These are phyloP conservation scores for Vireo griseus DNA, from an alignment of 2,797 vertebrate species.

Conservation along the genomic window DNA sequence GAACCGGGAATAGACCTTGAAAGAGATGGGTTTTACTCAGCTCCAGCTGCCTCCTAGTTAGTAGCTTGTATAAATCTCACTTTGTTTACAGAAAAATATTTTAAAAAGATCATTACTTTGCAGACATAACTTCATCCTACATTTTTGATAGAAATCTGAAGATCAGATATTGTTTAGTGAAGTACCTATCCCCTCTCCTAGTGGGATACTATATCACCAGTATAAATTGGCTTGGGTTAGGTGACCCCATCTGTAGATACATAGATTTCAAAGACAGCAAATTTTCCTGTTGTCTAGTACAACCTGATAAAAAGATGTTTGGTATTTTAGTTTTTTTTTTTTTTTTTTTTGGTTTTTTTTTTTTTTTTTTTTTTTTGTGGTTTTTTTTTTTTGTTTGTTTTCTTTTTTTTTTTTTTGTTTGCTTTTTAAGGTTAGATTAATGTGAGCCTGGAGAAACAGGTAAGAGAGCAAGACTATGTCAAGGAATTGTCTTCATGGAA, in stretches of 20 bases:
- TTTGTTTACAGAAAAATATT: not conserved
- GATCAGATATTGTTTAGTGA: not conserved
- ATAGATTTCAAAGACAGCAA: not conserved
- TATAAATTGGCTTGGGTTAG: not conserved
- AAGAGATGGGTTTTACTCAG: not conserved
- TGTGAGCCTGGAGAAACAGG: not conserved
- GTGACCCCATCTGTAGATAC: not conserved
- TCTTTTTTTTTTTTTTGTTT: too few relatives aligned
- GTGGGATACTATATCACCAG: not conserved
- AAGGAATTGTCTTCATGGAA: not conserved
- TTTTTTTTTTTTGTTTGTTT: not conserved
- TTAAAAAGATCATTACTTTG: accelerated
- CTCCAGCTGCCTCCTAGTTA: not conserved
- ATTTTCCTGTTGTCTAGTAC: not conserved
- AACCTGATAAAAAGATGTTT: not conserved
- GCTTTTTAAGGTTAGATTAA: not conserved
- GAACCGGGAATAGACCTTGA: not conserved
- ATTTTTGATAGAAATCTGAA: not conserved
- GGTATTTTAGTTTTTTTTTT: not conserved
- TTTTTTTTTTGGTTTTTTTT: too few relatives aligned
- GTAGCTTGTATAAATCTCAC: not conserved
- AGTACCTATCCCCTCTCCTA: not conserved
- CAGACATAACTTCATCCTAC: not conserved
- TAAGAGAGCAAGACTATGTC: not conserved
- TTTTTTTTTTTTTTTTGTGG: not conserved